A percentile compares a stretch with the other conserved stretches of the same genome.
These are phyloP conservation scores for Kryphioiulus occultus DNA, from an alignment of 2,888 invertebrate genomes.

Conservation along the genomic window DNA sequence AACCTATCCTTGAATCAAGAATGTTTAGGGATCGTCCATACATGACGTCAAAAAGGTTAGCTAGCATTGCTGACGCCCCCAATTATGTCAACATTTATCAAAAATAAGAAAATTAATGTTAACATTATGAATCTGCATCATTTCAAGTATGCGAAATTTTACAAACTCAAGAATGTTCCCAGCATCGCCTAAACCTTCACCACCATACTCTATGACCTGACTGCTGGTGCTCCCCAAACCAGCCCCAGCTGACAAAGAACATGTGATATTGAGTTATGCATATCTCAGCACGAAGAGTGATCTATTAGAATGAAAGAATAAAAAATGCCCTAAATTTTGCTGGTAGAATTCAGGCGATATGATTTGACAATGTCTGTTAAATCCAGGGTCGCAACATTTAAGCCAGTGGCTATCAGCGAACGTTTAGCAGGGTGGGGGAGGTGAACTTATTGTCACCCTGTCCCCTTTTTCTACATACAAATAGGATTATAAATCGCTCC, in stretches of 20 bases:
- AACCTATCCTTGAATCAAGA: not conserved
- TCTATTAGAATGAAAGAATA: not conserved
- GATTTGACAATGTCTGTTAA: not conserved
- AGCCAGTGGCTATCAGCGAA: not conserved
- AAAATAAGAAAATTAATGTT: not conserved
- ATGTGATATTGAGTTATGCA: not conserved
- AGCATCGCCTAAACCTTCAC: not conserved
- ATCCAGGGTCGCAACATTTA: not conserved
- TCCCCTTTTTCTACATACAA: constrained; percentile 13
- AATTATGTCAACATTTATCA: not conserved
- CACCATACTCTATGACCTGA: not conserved
- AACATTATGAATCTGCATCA: not conserved
- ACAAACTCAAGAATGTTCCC: not conserved
- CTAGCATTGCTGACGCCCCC: not conserved
- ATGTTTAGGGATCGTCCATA: not conserved
- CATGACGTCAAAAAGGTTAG: not conserved
- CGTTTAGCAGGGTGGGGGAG: not conserved
- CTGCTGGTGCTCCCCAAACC: not conserved
- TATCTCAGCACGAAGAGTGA: too few species aligned
- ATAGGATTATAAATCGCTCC: not conserved
- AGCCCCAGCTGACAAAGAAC: not conserved
- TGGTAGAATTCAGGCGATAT: not conserved
- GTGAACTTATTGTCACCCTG: constrained; percentile 20
- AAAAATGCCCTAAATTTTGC: not conserved
- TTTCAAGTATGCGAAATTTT: not conserved